Evolutionary conservation across 2,888 invertebrate genomes (phyloP).

Genomic region (Acanthosepion lycidas): DNA sequence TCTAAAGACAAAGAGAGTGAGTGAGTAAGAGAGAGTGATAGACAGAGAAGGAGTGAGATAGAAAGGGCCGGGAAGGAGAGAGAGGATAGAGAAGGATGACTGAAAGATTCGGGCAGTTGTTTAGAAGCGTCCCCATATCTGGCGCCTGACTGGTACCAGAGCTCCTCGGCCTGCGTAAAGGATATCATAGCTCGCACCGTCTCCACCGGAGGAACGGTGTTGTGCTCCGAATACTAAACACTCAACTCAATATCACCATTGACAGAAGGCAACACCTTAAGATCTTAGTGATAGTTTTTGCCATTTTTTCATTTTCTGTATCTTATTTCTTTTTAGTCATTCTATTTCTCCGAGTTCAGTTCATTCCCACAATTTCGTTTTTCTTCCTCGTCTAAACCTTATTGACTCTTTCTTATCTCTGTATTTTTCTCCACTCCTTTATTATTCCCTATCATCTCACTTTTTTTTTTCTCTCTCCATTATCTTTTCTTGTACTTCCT

Average conservation of each 20-base stretch:
- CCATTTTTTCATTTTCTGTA: not conserved
- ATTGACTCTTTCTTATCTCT: too few species aligned
- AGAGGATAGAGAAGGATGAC: not conserved
- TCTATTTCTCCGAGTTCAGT: not conserved
- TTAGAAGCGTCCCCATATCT: not conserved
- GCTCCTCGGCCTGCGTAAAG: not conserved
- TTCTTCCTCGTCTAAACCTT: not conserved
- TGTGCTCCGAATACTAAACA: slow-evolving; percentile 33
- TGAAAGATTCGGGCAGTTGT: not conserved
- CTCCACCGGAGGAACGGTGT: not conserved
- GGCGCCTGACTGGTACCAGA: not conserved
- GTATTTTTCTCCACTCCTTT: not conserved
- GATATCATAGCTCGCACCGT: not conserved
- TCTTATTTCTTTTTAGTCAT: not conserved
- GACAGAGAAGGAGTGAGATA: not conserved
- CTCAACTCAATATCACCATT: not conserved
- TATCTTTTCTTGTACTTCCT: not conserved
- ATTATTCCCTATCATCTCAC: not conserved
- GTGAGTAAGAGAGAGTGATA: not conserved
- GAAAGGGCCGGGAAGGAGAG: rapidly evolving
- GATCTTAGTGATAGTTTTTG: not conserved
- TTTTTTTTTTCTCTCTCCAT: not conserved
- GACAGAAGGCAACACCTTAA: not conserved
- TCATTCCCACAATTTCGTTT: not conserved
- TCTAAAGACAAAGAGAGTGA: too few species aligned